phyloP scores from a whole-genome alignment of 2,113 vertebrate genomes.

The Capreolus pygargus region DNA sequence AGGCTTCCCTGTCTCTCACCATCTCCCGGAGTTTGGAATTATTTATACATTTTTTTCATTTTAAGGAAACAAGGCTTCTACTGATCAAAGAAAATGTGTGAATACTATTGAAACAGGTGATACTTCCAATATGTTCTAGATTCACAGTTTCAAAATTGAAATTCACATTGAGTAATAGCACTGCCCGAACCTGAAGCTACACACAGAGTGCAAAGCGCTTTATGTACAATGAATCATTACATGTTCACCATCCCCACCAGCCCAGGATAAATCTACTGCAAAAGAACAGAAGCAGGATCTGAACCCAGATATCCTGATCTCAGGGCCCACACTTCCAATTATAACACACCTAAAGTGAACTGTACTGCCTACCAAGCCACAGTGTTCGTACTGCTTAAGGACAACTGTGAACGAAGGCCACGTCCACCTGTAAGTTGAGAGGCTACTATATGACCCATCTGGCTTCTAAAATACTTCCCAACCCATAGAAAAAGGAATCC shows the following conservation, averaged over 20 bases:
- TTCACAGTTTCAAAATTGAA: neutral
- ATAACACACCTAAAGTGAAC: neutral
- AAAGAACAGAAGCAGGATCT: neutral
- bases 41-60: neutral
- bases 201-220: neutral
- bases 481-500: neutral
- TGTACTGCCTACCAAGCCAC: neutral
- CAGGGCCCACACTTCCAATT: neutral
- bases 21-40: neutral
- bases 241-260: neutral
- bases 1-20: neutral
- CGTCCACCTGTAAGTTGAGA: neutral
- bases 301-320: neutral
- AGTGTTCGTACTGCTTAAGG: neutral
- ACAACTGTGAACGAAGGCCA: neutral
- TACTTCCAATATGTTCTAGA: neutral
- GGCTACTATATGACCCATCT: neutral
- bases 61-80: neutral
- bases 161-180: neutral
- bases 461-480: neutral
- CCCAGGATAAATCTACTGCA: neutral
- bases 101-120: neutral
- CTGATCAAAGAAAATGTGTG: neutral
- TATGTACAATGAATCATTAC: neutral
- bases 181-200: neutral